Percentiles rank a stretch among this genome's conserved stretches.
phyloP scores from a whole-genome alignment of 2,797 vertebrate species.

The Urophycis tenuis region DNA sequence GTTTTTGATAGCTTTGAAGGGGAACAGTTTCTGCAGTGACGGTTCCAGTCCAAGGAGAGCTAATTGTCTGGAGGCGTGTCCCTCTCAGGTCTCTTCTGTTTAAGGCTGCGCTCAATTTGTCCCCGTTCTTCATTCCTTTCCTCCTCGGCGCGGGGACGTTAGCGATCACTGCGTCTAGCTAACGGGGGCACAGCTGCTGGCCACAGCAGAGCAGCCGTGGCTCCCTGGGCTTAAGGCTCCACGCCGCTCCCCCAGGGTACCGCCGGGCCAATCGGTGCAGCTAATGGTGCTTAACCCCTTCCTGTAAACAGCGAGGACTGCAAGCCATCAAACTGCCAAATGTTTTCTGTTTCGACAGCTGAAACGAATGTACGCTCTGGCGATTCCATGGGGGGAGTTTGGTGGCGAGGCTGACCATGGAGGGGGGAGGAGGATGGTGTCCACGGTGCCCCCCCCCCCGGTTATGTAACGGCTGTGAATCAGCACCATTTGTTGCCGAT shows the following conservation, averaged over 20 bases:
- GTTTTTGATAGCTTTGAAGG: slow-evolving; percentile 26
- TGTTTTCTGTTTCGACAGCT: slow-evolving; percentile 21
- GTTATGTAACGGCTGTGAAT: slow-evolving; percentile 60
- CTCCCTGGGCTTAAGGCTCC: slow-evolving; percentile 33
- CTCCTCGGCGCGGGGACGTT: slow-evolving; percentile 35
- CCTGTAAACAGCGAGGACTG: slow-evolving; percentile 11
- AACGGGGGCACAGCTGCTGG: not conserved
- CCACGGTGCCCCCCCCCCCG: slow-evolving; percentile 40
- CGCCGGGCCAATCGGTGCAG: slow-evolving; percentile 13
- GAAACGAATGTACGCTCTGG: slow-evolving; percentile 16
- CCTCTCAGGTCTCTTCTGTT: slow-evolving; percentile 32
- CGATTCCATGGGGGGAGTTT: slow-evolving; percentile 7
- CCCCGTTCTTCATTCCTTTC: slow-evolving; percentile 16
- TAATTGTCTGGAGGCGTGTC: slow-evolving; percentile 35
- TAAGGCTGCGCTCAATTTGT: slow-evolving; percentile 43
- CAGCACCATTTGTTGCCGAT: slow-evolving; percentile 50
- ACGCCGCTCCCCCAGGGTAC: slow-evolving; percentile 21
- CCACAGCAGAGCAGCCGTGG: slow-evolving; percentile 15
- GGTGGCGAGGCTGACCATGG: slow-evolving; percentile 3
- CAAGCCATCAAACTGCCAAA: slow-evolving; percentile 7
- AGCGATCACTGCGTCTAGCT: slow-evolving; percentile 30
- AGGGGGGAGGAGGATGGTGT: slow-evolving; percentile 16
- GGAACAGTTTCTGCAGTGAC: slow-evolving; percentile 40
- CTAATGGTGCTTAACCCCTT: slow-evolving; percentile 17
- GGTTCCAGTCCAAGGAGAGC: slow-evolving; percentile 42